Base-by-base conservation (phyloP, 2,797 vertebrate genomes). In the Anomalospiza imberbis region DNA sequence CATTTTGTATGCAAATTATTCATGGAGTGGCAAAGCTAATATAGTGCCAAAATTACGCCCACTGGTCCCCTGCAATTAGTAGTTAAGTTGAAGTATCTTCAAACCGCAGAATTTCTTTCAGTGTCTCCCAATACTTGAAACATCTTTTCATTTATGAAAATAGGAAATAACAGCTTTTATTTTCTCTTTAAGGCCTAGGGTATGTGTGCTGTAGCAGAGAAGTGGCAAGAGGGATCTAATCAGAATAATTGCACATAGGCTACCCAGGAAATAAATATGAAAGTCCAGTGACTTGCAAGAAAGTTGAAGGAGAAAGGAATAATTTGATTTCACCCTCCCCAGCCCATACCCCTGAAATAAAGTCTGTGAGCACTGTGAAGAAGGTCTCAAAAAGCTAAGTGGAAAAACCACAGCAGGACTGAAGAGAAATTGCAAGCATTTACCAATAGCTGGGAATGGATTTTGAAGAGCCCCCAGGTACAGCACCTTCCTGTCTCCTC, bases 1-100 rank as follows among this genome's bases (percentile, higher is more conserved):
- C 98, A 99, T 99, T 99, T 99, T 99, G 99, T 99, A 99, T 99
- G 99, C 99, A 99, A 99, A 99, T 99, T 99, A 98, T 98, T 99
- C 98, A 98, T 99, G 98, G 99, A 99, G 98, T 99, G 99, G 99
- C 98, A 99, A 99, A 99, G 99, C 99, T 99, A 99, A 99, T 99
- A 98, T 92, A 95, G 97, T 98, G 98, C 98, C 98, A 98, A 98
- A 97, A 98, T 97, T 97, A 98, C 98, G 97, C 98, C 98, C 98
- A 98, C 98, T 96, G 97, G 97, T 97, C 97, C 97, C 97, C 97
- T 97, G 97, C 98, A 98, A 98, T 98, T 98, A 98, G 97, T 98
- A 93, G 94, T 96, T 97, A 98, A 98, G 97, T 98, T 98, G 97
- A 98, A 98, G 97, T 98, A 97, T 98, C 98, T 98, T 97, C 97